These are phyloP conservation scores for Arrhamphus sclerolepis DNA, from an alignment of 2,797 vertebrate genomes.

Conservation along the genomic window DNA sequence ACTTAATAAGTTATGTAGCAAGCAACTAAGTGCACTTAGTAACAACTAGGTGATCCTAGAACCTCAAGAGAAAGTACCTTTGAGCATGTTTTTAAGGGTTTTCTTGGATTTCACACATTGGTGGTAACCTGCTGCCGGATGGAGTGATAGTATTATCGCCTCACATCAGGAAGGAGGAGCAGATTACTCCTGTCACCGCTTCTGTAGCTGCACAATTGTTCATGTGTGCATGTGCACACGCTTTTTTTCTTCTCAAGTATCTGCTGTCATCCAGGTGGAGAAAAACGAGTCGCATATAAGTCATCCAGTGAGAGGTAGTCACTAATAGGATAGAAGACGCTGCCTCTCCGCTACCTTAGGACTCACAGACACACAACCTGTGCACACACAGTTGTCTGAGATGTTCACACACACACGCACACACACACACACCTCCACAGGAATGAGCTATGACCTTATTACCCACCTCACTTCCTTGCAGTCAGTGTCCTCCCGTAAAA, in stretches of 20 bases:
- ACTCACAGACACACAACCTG: conserved; percentile 42
- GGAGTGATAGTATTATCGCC: conserved; percentile 33
- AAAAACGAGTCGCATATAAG: conserved; percentile 80
- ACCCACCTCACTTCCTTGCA: conserved; percentile 66
- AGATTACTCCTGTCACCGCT: conserved; percentile 55
- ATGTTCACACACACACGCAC: conserved; percentile 23
- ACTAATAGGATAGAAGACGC: conserved; percentile 76
- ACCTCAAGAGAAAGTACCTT: neutral
- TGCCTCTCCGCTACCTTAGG: conserved; percentile 35
- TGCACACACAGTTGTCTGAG: conserved; percentile 21
- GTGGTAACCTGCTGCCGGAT: conserved; percentile 7
- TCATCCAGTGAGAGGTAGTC: conserved; percentile 79
- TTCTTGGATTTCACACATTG: conserved; percentile 11
- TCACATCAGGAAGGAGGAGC: conserved; percentile 48
- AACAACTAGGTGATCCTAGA: neutral
- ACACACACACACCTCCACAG: conserved; percentile 28
- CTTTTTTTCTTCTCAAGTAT: conserved; percentile 63
- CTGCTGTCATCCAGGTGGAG: conserved; percentile 74
- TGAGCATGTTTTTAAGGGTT: conserved; percentile 8
- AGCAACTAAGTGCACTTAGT: conserved; percentile 7
- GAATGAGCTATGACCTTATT: conserved; percentile 79
- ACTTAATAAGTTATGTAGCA: conserved; percentile 10
- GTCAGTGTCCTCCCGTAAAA: conserved; percentile 72
- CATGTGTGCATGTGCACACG: conserved; percentile 13
- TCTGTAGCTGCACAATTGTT: conserved; percentile 31